Base-by-base conservation (phyloP, 2,797 vertebrate species). In the Falco novaeseelandiae region DNA sequence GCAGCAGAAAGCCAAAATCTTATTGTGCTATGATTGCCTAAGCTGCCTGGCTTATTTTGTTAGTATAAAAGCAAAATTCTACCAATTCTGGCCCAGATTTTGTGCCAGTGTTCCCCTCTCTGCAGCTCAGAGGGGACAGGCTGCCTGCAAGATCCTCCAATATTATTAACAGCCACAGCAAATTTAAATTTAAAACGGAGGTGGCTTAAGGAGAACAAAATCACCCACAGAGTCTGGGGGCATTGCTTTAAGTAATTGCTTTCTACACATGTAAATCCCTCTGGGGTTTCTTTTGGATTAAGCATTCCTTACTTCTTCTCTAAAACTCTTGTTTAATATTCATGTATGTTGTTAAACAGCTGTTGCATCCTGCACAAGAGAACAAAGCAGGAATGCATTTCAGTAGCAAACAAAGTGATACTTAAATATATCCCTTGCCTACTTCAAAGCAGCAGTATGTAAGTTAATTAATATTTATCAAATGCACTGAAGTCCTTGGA, bases 321-420 rank as follows among this genome's bases (percentile, higher is more conserved):
- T 77, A 57, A 73, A 92, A 52, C 26, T 55, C 73, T 84, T 77
- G 34, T 89, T 97, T 95, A 96, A 87, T 96, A 92, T 96, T 96
- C 72, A 92, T 51, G 29, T 61, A 34, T 87, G 49, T 65, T 87
- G 48, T 93, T 93, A 71, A 89, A 80, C 59, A 94, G 57, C 65
- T 92, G 67, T 86, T 74, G 46, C 74, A 66, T 90, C 63, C 40
- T 55, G 15, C 71, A 90, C 49, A 65, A 87, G 49, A 77, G 17
- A 11, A 6, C 69, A 87, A 79, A 55, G 44, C 3, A n/a, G 30
- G 59, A 62, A 76, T 65, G 52, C 57, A 63, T 85, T 93, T 90
- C 63, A 74, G 67, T 7, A 90, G 71, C 59, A 90, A 93, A 80
- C 16, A 8, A 87, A 92, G 65, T 48, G 49, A 61, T 90, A 38